Evolutionary conservation across 1,140 invertebrate species (phyloP), one percentile per base, ranked within the genome.

Genomic region (Colletes latitarsis): DNA sequence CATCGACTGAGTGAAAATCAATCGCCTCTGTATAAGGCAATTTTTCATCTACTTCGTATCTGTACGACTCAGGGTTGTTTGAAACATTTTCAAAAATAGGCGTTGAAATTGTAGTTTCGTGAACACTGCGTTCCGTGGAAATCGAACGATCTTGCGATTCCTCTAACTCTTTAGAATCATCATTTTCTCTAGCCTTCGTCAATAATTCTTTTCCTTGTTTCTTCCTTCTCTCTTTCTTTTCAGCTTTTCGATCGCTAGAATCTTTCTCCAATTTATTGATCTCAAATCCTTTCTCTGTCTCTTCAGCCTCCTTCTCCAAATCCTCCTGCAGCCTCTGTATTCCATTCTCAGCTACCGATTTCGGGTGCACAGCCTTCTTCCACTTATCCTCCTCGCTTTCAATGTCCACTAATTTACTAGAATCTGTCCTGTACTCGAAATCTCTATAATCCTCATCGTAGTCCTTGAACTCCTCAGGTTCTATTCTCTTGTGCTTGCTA

Each of bases 291-390:
- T 64, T 85, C 43, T 90, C 89, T 8, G 81, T 77, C 55, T 91
- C 83, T 72, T 86, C 77, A 43, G 68, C 83, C 39, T 92, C 88
- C 12, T 52, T 86, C 43, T 83, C 76, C 6, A 93, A 19, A 77
- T 93, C 92, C 6, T 88, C 72, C 62, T 92, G 89, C 10, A 94
- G 66, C 19, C 84, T 82, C 10, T 72, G 52, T 1, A 91, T 87
- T 4, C 88, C 89, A 9, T 88, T 68, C 14, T 89, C 58, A 15
- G 85, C 88, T 0, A 91, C 62, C 3, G 60, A 19, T 82, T 92
- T 90, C 0, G 91, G 90, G 81, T 90, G 41, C 10, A 87, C 74
- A 0, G 64, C 70, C 1, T 62, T 30, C 30, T 62, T 53, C 46
- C 15, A 53, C 10, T 52, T 21, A 52, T 6, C 55, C 19, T 75